These are phyloP conservation scores for Micrasema minimum DNA, from an alignment of 1,140 invertebrate genomes.

Conservation along the genomic window DNA sequence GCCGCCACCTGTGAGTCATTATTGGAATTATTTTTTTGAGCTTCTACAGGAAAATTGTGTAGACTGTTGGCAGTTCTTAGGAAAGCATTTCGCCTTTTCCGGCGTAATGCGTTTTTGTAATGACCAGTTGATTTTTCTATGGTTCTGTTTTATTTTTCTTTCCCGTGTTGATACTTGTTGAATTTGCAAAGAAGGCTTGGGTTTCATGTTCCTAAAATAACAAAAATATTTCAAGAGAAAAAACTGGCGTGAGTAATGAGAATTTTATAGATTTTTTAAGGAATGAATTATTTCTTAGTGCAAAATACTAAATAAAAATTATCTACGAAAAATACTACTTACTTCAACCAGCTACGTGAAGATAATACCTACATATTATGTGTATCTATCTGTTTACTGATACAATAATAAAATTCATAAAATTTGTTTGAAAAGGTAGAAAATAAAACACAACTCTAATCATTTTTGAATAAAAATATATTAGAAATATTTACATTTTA, in stretches of 20 bases:
- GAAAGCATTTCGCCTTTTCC: constrained; percentile 27
- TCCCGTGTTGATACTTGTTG: not conserved
- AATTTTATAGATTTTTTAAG: not conserved
- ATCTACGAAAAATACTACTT: not conserved
- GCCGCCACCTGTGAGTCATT: constrained; percentile 47
- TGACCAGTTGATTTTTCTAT: constrained; percentile 43
- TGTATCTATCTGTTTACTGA: too few relatives aligned
- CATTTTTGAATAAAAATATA: constrained; percentile 46
- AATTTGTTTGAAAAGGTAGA: constrained; percentile 1
- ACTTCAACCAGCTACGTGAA: not conserved
- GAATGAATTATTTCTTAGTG: too few relatives aligned
- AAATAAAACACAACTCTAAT: constrained; percentile 41
- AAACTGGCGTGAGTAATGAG: not conserved
- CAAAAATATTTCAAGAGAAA: constrained; percentile 39
- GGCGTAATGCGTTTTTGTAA: constrained; percentile 46
- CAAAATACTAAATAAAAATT: too few relatives aligned
- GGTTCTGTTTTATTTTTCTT: constrained; percentile 27
- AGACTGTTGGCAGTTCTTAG: not conserved
- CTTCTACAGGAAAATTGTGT: constrained; percentile 9
- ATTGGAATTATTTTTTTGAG: constrained; percentile 13
- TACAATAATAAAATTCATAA: not conserved
- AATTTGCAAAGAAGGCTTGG: constrained; percentile 28
- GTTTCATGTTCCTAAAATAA: constrained; percentile 48
- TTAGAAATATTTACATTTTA: constrained; percentile 50
- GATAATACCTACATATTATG: not conserved